phyloP scores from a whole-genome alignment of 2,113 vertebrate genomes.

The Pterophyllum scalare region DNA sequence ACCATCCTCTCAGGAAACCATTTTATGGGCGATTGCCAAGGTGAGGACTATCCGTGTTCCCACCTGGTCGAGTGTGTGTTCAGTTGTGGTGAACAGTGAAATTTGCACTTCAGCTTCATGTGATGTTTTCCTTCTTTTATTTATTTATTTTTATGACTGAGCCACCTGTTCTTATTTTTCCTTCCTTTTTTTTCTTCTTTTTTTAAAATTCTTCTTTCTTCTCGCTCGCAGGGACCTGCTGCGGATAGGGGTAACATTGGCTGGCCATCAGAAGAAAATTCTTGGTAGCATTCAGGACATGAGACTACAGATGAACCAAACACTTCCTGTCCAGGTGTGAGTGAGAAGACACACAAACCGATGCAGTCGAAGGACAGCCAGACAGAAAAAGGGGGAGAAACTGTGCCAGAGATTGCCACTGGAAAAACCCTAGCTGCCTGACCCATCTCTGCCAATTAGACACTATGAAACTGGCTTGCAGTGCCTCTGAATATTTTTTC shows the following conservation, averaged over 20 bases:
- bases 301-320: slow-evolving; percentile 99
- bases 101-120: slow-evolving; percentile 16
- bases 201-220: background rate
- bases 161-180: slow-evolving; percentile 61
- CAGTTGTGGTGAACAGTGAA: slow-evolving; percentile 32
- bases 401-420: slow-evolving; percentile 79
- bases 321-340: slow-evolving; percentile 98
- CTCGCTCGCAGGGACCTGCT: slow-evolving; percentile 89
- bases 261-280: slow-evolving; percentile 99
- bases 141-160: slow-evolving; percentile 19
- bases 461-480: slow-evolving; percentile 81
- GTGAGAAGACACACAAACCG: slow-evolving; percentile 43
- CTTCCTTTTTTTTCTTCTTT: background rate
- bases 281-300: slow-evolving; percentile 99
- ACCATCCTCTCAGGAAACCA: slow-evolving; percentile 32
- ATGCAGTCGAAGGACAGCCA: slow-evolving; percentile 66
- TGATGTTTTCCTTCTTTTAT: slow-evolving; percentile 40
- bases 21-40: slow-evolving; percentile 48
- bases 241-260: slow-evolving; percentile 97
- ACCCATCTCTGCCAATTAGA: slow-evolving; percentile 83
- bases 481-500: slow-evolving; percentile 85
- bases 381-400: slow-evolving; percentile 57
- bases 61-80: slow-evolving; percentile 23
- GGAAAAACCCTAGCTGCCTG: slow-evolving; percentile 83
- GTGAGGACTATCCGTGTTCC: slow-evolving; percentile 11